phyloP scores from a whole-genome alignment of 2,113 vertebrate species.

The Cairina moschata region DNA sequence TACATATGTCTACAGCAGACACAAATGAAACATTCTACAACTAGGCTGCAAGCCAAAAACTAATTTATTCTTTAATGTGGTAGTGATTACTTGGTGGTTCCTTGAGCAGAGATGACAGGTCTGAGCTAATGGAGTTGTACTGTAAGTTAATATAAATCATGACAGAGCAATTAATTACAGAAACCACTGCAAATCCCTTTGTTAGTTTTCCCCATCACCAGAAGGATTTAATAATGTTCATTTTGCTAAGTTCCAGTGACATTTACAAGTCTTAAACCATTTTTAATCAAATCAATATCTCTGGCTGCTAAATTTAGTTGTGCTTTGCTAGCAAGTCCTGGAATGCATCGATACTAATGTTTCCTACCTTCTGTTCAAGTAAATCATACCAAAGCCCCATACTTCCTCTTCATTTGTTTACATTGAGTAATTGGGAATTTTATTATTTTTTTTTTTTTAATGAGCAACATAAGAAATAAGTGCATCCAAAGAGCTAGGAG shows the following conservation, averaged over 20 bases:
- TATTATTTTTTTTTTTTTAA: conserved; percentile 46
- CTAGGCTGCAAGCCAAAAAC: conserved; percentile 84
- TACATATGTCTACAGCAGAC: conserved; percentile 85
- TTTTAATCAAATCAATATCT: conserved; percentile 88
- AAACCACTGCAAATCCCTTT: conserved; percentile 87
- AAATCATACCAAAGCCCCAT: conserved; percentile 52
- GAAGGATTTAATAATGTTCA: conserved; percentile 87
- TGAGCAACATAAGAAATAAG: conserved; percentile 50
- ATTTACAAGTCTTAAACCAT: conserved; percentile 88
- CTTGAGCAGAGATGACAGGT: conserved; percentile 86
- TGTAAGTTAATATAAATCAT: conserved; percentile 90
- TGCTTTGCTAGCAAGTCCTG: conserved; percentile 75
- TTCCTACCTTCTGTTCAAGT: conserved; percentile 77
- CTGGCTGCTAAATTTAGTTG: conserved; percentile 81
- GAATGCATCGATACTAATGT: conserved; percentile 71
- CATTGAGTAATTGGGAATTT: conserved; percentile 58
- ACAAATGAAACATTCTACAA: conserved; percentile 82
- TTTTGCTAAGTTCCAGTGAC: conserved; percentile 86
- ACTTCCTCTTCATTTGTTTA: conserved; percentile 74
- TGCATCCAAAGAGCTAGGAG: conserved; percentile 53
- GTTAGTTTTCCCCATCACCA: conserved; percentile 85
- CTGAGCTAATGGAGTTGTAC: conserved; percentile 87
- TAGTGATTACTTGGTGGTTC: conserved; percentile 86
- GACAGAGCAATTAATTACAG: conserved; percentile 90
- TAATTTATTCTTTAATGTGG: conserved; percentile 89